Evolutionary conservation across 2,797 vertebrate genomes (phyloP).

Genomic region (Platyrinchus mystaceus): DNA sequence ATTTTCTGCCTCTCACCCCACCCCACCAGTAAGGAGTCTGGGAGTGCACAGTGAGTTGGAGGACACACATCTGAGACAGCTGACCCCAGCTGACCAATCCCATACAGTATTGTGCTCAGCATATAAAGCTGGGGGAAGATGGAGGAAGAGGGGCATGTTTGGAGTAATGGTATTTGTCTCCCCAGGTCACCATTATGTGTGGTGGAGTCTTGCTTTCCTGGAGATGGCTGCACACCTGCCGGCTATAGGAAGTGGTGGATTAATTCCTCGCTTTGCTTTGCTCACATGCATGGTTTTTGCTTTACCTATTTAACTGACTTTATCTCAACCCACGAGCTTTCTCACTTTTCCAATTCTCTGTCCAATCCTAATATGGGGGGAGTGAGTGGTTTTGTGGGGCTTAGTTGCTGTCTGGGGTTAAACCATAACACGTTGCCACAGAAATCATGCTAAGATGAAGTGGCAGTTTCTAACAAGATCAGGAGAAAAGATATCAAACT

Average conservation of each 20-base stretch:
- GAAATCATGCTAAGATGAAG: background rate
- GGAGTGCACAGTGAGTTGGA: background rate
- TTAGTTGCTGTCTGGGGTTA: background rate
- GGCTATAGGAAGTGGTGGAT: background rate
- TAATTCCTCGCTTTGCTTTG: background rate
- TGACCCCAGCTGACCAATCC: background rate
- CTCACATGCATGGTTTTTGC: background rate
- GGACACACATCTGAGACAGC: background rate
- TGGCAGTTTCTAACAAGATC: background rate
- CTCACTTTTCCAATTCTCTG: background rate
- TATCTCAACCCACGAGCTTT: background rate
- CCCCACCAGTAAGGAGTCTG: accelerated
- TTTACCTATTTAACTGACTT: background rate
- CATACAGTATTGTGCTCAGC: too few relatives aligned
- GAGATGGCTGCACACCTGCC: background rate
- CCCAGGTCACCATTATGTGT: accelerated
- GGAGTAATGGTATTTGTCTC: background rate
- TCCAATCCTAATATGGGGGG: background rate
- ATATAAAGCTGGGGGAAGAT: background rate
- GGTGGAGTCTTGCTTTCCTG: background rate
- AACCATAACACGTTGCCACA: background rate
- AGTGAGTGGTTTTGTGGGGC: background rate
- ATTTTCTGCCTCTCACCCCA: background rate
- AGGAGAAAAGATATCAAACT: background rate
- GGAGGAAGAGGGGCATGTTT: background rate